Conservation (phyloP, 2,888 invertebrate species). For the Panopea generosa region DNA sequence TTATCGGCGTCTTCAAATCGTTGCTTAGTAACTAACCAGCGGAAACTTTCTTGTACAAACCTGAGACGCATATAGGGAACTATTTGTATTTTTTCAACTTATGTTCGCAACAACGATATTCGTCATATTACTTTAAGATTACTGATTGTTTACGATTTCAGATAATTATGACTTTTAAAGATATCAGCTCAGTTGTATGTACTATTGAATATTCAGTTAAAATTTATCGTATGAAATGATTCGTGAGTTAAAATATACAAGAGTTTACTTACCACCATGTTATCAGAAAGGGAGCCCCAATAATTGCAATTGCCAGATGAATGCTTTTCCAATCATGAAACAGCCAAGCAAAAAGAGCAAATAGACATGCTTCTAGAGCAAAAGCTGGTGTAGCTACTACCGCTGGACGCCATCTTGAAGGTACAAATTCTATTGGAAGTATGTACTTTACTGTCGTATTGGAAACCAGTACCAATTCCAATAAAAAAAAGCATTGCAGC, state of each 20-base stretch:
- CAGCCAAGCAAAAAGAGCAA: conserved; percentile 24
- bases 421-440: conserved; percentile 27
- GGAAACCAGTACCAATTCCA: conserved; percentile 58
- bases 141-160: too few relatives aligned
- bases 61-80: background rate
- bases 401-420: conserved; percentile 29
- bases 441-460: conserved; percentile 40
- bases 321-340: conserved; percentile 39
- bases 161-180: too few relatives aligned
- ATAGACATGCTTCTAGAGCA: conserved; percentile 13
- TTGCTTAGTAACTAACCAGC: conserved; percentile 45
- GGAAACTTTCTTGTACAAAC: conserved; percentile 51
- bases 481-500: conserved; percentile 63
- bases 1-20: conserved; percentile 28
- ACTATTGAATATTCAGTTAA: too few relatives aligned
- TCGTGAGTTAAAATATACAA: too few relatives aligned
- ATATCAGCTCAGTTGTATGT: too few relatives aligned
- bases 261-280: conserved; percentile 45
- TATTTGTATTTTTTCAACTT: too few relatives aligned
- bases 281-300: conserved; percentile 30
- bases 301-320: conserved; percentile 23
- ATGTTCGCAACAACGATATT: too few relatives aligned
- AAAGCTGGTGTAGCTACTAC: conserved; percentile 25
- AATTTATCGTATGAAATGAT: too few relatives aligned
- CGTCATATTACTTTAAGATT: too few relatives aligned